Conservation (phyloP, 2,888 invertebrate species). For the Horisme vitalbata region DNA sequence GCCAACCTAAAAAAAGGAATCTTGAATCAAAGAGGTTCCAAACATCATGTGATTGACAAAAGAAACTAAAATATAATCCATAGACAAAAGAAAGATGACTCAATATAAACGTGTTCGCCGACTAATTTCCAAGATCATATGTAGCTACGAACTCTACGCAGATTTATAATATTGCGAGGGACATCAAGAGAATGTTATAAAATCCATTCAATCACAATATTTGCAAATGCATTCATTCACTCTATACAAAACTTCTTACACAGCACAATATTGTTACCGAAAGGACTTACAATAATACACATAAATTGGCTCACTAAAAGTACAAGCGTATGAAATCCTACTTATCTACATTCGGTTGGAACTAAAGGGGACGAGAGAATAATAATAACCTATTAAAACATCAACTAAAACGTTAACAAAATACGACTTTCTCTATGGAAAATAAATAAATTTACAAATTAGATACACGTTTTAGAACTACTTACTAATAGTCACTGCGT, state of each 20-base stretch:
- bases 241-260: constrained; percentile 60
- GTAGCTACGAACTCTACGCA: constrained; percentile 45
- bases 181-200: constrained; percentile 59
- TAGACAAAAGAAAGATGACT: background rate
- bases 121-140: constrained; percentile 31
- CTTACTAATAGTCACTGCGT: constrained; percentile 75
- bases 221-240: constrained; percentile 56
- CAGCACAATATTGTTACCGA: constrained; percentile 64
- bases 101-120: constrained; percentile 34
- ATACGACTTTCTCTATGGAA: constrained; percentile 82
- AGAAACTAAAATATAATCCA: too few species aligned
- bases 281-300: constrained; percentile 72
- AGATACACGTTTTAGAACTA: constrained; percentile 77
- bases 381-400: constrained; percentile 59
- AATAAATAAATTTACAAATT: constrained; percentile 82
- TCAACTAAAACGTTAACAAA: constrained; percentile 83
- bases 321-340: constrained; percentile 82
- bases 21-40: background rate
- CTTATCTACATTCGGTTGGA: constrained; percentile 76
- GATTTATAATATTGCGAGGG: constrained; percentile 59
- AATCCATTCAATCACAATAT: constrained; percentile 68
- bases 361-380: constrained; percentile 73
- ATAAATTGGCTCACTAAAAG: constrained; percentile 77
- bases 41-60: background rate
- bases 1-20: background rate